These are phyloP conservation scores for Carettochelys insculpta DNA, from an alignment of 2,113 vertebrate species.

Conservation along the genomic window DNA sequence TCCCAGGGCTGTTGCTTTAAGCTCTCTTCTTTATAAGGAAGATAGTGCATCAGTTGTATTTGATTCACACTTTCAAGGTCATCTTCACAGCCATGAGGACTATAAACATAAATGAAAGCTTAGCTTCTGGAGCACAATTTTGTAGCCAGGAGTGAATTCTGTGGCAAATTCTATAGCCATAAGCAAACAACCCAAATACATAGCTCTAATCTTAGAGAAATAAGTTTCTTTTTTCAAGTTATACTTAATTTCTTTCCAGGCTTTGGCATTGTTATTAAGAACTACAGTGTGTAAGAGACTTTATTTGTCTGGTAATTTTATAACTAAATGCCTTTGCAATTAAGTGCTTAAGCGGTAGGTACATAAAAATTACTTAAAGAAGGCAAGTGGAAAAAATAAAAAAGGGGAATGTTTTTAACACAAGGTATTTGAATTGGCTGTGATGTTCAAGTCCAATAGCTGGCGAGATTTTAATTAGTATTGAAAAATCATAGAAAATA, in stretches of 20 bases:
- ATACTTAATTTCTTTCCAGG: conserved; percentile 55
- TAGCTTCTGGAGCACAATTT: background rate
- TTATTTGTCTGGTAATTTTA: conserved; percentile 60
- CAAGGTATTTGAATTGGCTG: conserved; percentile 68
- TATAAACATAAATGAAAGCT: background rate
- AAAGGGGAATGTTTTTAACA: conserved; percentile 65
- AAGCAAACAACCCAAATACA: background rate
- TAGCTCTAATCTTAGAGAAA: background rate
- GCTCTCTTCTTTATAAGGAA: background rate
- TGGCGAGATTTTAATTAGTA: conserved; percentile 72
- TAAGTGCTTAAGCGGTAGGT: conserved; percentile 62
- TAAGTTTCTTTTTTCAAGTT: conserved; percentile 58
- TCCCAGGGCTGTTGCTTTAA: background rate
- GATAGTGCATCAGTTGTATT: background rate
- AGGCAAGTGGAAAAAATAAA: conserved; percentile 70
- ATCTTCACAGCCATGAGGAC: background rate
- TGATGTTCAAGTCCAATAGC: conserved; percentile 61
- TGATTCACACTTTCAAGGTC: background rate
- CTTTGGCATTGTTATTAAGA: conserved; percentile 50
- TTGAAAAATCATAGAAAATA: conserved; percentile 68
- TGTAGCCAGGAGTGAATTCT: background rate
- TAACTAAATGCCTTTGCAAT: conserved; percentile 45
- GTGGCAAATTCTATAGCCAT: background rate
- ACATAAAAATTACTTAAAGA: conserved; percentile 43
- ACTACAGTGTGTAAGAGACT: conserved; percentile 25